Evolutionary conservation across 2,888 invertebrate genomes (phyloP), one percentile per base, ranked within the genome.

Genomic region (Eupithecia inturbata): DNA sequence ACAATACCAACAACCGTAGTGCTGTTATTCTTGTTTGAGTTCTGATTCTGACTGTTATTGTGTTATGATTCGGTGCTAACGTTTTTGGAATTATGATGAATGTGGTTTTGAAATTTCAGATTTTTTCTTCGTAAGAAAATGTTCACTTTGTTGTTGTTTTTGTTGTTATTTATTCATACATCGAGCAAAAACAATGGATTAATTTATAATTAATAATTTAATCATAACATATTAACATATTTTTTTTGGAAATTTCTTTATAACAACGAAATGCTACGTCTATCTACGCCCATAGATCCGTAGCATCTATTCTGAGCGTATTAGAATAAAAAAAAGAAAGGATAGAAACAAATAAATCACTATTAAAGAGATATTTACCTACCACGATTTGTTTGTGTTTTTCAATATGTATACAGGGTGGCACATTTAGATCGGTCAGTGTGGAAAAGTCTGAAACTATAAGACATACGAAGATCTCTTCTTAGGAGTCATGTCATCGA

Each of bases 1-100:
- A 76, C 76, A 76, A 66, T 39, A 66, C 66, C 26, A 66, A 66
- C 66, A 66, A 66, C 5, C 66, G 33, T 62, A 62, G 14, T 26
- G 22, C 33, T 28, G 26, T 19, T 10, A 28, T 66, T 66, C 66
- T 53, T 49, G 28, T 36, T 67, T 67, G 36, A 19, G 31, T 62
- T 72, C 41, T 49, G 33, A 45, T 45, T 62, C 22, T 31, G 28
- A 33, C 63, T 31, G 28, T 16, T 28, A 63, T 62, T 63, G 28
- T n/a, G 53, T 22, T 53, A 19, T 53, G 57, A 26, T 57, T 22
- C 12, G 57, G 26, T 26, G 4, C 4, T 57, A 26, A 57, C 26
- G 10, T 57, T 53, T 53, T 10, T 10, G 22, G 57, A 57, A 26
- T 57, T 26, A 14, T 26, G 1, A 26, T 22, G 53, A 53, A 53